A percentile compares a stretch with the other conserved stretches of the same genome.
These are phyloP conservation scores for Piaya cayana DNA, from an alignment of 2,113 vertebrate species.

Conservation along the genomic window DNA sequence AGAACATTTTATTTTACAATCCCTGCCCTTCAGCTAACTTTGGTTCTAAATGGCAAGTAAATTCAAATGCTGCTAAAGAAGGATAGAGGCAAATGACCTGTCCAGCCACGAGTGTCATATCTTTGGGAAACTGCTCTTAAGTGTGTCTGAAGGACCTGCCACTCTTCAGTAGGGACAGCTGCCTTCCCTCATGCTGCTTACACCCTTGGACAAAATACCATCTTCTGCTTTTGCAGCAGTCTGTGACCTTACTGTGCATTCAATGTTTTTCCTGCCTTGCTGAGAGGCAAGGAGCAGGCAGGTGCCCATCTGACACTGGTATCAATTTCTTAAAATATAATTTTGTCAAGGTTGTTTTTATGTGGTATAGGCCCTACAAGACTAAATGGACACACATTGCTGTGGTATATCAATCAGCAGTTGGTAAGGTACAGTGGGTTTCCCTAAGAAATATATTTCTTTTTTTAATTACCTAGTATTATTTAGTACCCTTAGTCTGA, in stretches of 20 bases:
- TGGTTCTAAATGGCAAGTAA: background rate
- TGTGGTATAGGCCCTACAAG: background rate
- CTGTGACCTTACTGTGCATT: background rate
- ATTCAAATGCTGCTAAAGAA: background rate
- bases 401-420: background rate
- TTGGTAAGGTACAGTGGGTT: background rate
- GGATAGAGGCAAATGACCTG: background rate
- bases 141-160: background rate
- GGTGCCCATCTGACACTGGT: accelerated
- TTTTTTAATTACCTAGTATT: background rate
- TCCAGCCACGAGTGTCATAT: background rate
- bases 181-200: background rate
- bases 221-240: background rate
- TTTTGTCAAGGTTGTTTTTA: background rate
- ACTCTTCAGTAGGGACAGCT: background rate
- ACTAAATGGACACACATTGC: background rate
- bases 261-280: background rate
- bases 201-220: accelerated
- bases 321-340: background rate
- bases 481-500: background rate
- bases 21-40: slow-evolving; percentile 36
- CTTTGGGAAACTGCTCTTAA: background rate
- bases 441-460: background rate
- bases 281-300: background rate
- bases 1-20: background rate